Evolutionary conservation across 2,888 invertebrate species (phyloP).

Genomic region (Muscina levida): DNA sequence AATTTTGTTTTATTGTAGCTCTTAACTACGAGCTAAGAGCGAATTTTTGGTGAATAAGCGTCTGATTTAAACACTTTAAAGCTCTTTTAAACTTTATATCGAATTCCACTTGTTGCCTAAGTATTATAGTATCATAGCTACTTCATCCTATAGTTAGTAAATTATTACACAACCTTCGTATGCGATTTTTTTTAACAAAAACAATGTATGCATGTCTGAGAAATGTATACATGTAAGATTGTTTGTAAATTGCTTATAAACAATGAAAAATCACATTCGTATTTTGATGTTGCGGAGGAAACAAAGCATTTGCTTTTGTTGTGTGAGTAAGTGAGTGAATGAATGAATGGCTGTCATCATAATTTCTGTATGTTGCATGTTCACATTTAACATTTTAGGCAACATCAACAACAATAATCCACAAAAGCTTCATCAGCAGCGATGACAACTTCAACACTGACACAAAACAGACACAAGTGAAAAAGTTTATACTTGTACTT

Average conservation of each 20-base stretch:
- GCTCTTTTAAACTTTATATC: no score
- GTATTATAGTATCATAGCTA: no score
- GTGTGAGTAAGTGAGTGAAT: slow-evolving; percentile 21
- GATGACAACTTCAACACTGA: background rate
- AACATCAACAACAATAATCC: slow-evolving; percentile 19
- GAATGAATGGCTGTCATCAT: slow-evolving; percentile 49
- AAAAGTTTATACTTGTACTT: slow-evolving; percentile 36
- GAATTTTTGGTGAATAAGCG: no score
- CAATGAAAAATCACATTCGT: background rate
- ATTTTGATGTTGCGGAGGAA: background rate
- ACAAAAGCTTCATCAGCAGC: slow-evolving; percentile 8
- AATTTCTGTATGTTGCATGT: slow-evolving; percentile 34
- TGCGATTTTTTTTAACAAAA: no score
- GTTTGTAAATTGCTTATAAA: background rate
- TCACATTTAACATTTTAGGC: slow-evolving; percentile 35
- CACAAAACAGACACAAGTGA: slow-evolving; percentile 13
- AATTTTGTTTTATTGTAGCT: no score
- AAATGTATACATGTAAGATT: no score
- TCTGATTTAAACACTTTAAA: no score
- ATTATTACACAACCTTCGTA: no score
- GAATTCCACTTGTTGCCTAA: no score
- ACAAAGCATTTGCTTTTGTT: slow-evolving; percentile 17
- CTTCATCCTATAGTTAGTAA: no score
- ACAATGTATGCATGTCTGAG: no score
- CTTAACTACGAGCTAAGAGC: no score